phyloP scores from a whole-genome alignment of 1,140 invertebrate genomes.

The Orchestia grillus region DNA sequence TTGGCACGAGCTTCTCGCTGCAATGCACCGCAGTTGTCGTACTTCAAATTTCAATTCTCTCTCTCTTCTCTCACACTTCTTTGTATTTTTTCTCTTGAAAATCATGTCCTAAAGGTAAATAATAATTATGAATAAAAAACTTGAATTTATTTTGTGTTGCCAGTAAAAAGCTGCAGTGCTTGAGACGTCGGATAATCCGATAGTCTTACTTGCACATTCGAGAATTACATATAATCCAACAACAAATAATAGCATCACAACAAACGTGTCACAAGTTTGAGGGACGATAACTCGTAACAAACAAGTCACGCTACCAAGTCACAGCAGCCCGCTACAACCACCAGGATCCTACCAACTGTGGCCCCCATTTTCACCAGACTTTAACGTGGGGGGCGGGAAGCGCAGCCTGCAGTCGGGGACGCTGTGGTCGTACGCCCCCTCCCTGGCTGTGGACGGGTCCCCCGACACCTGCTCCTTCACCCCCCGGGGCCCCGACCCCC shows the following conservation, averaged over 20 bases:
- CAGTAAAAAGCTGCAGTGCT: no score
- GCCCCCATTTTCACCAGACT: conserved; percentile 58
- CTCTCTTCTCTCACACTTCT: no score
- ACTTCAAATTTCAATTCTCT: no score
- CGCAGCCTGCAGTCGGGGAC: conserved; percentile 69
- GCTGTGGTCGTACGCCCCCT: conserved; percentile 69
- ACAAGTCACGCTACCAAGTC: background rate
- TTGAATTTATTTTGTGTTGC: no score
- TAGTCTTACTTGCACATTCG: background rate
- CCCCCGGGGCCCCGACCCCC: conserved; percentile 68
- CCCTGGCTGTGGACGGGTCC: conserved; percentile 70
- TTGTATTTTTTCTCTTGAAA: no score
- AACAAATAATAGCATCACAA: background rate
- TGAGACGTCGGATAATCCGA: no score
- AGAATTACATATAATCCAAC: background rate
- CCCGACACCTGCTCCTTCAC: conserved; percentile 70
- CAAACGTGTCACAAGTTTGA: background rate
- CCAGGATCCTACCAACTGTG: background rate
- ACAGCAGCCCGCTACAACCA: background rate
- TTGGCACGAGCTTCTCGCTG: no score
- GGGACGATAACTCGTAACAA: background rate
- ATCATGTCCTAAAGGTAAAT: no score
- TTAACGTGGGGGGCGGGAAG: conserved; percentile 68
- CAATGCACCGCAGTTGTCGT: no score
- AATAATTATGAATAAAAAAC: no score